Evolutionary conservation across 2,797 vertebrate species (phyloP).

Genomic region (Myripristis jacobus): DNA sequence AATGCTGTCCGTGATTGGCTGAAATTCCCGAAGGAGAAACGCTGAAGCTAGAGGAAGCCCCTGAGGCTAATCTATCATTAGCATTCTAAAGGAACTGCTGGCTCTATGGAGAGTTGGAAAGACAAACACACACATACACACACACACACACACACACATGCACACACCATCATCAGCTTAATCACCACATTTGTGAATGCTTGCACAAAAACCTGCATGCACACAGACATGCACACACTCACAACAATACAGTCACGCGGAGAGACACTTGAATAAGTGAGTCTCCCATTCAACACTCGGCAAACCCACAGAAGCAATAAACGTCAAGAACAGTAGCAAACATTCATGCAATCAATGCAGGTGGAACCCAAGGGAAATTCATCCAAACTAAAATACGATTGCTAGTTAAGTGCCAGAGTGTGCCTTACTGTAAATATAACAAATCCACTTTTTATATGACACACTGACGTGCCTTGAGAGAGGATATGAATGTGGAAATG

Average conservation of each 20-base stretch:
- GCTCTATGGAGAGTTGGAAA: conserved; percentile 20
- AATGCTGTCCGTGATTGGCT: conserved; percentile 56
- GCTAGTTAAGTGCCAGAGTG: not conserved
- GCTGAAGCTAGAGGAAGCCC: conserved; percentile 62
- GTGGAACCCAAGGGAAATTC: not conserved
- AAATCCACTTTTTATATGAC: not conserved
- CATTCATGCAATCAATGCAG: not conserved
- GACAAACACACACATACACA: conserved; percentile 17
- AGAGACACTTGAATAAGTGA: conserved; percentile 9
- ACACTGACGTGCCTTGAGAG: not conserved
- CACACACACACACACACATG: conserved; percentile 20
- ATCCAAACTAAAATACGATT: not conserved
- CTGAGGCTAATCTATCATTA: conserved; percentile 76
- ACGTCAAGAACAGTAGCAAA: not conserved
- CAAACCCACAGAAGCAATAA: not conserved
- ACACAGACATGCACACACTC: not conserved
- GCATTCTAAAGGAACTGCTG: conserved; percentile 63
- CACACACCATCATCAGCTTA: conserved; percentile 24
- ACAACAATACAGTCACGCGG: not conserved
- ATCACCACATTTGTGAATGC: conserved; percentile 30
- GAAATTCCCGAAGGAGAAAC: conserved; percentile 57
- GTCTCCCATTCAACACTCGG: conserved; percentile 1
- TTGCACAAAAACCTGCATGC: not conserved
- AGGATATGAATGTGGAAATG: not conserved
- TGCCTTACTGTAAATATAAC: not conserved